Percentiles rank a stretch among this genome's conserved stretches.
phyloP scores from a whole-genome alignment of 2,888 invertebrate genomes.

The Cylloceria caligata region DNA sequence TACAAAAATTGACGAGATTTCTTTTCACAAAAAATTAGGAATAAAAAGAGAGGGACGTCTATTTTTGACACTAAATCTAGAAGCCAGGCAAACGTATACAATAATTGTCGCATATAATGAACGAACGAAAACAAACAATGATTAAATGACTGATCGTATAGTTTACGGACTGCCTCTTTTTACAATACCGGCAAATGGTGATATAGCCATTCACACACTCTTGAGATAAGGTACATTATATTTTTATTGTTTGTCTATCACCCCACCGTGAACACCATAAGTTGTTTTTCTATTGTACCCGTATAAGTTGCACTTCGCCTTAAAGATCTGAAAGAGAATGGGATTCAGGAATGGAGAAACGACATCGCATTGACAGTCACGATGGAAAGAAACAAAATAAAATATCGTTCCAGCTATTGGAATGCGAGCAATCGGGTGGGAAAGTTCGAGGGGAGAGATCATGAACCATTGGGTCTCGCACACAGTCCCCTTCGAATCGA shows the following conservation, averaged over 20 bases:
- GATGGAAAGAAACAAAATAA: constrained; percentile 23
- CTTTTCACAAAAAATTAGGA: too few species aligned
- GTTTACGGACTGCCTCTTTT: neutral
- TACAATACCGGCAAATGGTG: neutral
- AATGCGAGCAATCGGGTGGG: constrained; percentile 12
- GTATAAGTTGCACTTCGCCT: too few species aligned
- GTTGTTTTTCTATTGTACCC: too few species aligned
- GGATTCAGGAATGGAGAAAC: neutral
- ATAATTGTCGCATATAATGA: neutral
- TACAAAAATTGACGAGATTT: too few species aligned
- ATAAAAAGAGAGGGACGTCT: too few species aligned
- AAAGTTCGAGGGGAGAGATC: neutral
- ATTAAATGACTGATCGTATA: neutral
- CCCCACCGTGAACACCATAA: too few species aligned
- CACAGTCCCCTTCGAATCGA: constrained; percentile 10
- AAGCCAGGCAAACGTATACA: neutral
- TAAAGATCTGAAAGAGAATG: constrained; percentile 42
- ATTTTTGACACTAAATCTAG: too few species aligned
- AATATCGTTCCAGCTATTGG: neutral
- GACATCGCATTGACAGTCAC: neutral
- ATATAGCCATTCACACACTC: too few species aligned
- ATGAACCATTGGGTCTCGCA: constrained; percentile 28
- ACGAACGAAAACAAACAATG: neutral
- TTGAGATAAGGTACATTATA: too few species aligned
- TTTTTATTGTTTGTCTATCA: too few species aligned